Evolutionary conservation across 1,140 invertebrate species (phyloP).

Genomic region (Bursaphelenchus mucronatus): DNA sequence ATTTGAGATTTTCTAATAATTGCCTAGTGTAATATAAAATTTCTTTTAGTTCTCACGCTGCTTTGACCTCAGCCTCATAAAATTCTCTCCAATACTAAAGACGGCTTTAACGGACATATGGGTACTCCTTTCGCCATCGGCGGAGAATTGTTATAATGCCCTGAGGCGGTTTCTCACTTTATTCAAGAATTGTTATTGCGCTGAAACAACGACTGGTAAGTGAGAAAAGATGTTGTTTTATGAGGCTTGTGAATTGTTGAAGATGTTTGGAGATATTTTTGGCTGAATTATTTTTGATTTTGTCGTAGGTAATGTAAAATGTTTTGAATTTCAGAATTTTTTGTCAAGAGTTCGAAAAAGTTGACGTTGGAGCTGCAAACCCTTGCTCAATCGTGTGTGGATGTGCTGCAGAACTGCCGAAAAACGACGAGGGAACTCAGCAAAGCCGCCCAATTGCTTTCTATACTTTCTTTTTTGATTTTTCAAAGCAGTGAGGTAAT

Average conservation of each 20-base stretch:
- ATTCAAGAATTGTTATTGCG: constrained; percentile 22
- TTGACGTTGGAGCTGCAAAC: neutral
- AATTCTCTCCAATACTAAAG: constrained; percentile 25
- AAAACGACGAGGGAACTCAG: no score
- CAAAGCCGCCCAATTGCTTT: no score
- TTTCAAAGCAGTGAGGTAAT: no score
- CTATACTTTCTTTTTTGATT: no score
- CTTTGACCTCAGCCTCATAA: constrained; percentile 22
- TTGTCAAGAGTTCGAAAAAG: neutral
- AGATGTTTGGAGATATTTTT: constrained; percentile 16
- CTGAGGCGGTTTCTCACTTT: constrained; percentile 27
- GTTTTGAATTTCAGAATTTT: constrained; percentile 14
- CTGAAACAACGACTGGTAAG: constrained; percentile 1
- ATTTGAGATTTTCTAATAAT: neutral
- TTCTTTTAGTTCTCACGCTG: constrained; percentile 29
- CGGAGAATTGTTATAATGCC: constrained; percentile 25
- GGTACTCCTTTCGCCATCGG: constrained; percentile 31
- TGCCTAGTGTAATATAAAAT: neutral
- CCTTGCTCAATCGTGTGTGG: no score
- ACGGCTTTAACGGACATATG: constrained; percentile 36
- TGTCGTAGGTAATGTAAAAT: constrained; percentile 14
- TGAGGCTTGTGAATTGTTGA: constrained; percentile 2
- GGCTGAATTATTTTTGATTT: constrained; percentile 10
- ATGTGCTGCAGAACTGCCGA: no score
- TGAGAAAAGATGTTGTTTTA: constrained; percentile 9